Evolutionary conservation across 2,113 vertebrate species (phyloP), one percentile per base, ranked within the genome.

Genomic region (Columba janthina): DNA sequence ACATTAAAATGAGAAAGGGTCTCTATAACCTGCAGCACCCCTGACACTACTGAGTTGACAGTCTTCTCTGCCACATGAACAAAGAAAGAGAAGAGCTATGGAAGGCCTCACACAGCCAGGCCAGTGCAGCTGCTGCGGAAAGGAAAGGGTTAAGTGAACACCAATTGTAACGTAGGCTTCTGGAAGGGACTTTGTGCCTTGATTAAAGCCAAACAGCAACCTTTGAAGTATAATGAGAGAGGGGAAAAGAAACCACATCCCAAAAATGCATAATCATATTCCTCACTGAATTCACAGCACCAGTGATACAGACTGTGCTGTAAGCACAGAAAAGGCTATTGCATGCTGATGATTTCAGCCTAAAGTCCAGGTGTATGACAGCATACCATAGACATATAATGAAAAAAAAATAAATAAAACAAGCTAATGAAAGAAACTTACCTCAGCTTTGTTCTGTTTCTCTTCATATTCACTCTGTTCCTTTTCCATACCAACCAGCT

Each of bases 391-490:
- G 36, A 54, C 18, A 28, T 1, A 2, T 4, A 19, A 66, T 2
- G 44, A 48, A 15, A 21, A 74, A 24, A 38, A n/a, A 19, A 18
- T 48, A 17, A 22, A 75, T 2, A 36, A 42, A 62, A 14, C 11
- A 9, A 51, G 60, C 17, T 53, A 40, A 78, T 5, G 15, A 74
- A 36, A 44, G n/a, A 70, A 32, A 70, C 97, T 93, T 97, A 99
- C 99, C 99, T 99, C 99, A 74, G 99, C 99, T 98, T 99, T 99
- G 91, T 98, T 99, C 93, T 99, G 98, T 78, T 99, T 99, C 88
- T 99, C 99, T 58, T 98, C 98, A 24, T 98, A 98, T 66, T 99
- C 98, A 82, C 90, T 97, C 88, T 99, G 98, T 80, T 99, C 99
- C 94, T 98, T 99, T 93, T 99, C 99, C 98, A 99, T 99, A 79